Conservation (phyloP, 1,140 invertebrate species). For the Sinella curviseta region DNA sequence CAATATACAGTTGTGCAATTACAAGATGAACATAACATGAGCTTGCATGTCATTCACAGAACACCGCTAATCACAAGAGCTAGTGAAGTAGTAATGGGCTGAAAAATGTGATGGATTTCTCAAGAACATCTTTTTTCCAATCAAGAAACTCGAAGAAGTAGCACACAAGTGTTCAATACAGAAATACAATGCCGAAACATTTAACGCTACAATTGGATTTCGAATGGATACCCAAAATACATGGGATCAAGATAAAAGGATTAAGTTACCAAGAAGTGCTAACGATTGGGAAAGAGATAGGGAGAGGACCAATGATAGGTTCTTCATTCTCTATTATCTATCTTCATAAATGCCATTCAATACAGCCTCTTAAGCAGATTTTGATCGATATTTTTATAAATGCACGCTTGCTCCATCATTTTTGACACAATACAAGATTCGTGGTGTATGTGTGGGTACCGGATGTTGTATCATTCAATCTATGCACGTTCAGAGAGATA, state of each 20-base stretch:
- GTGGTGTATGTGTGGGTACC: neutral
- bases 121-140: too few species aligned
- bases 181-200: neutral
- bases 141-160: too few species aligned
- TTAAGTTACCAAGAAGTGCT: conserved; percentile 13
- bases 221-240: neutral
- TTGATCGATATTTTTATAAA: neutral
- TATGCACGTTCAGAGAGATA: neutral
- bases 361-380: neutral
- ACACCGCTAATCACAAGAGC: too few species aligned
- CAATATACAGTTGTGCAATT: too few species aligned
- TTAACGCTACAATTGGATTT: conserved; percentile 9
- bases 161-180: neutral
- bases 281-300: neutral
- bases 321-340: too few species aligned
- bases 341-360: neutral
- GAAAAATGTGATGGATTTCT: neutral
- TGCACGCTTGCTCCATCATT: neutral
- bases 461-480: neutral
- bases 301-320: neutral
- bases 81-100: neutral
- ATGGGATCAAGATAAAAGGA: conserved; percentile 4
- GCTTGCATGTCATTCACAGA: too few species aligned
- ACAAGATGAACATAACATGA: too few species aligned
- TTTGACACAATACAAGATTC: neutral